Evolutionary conservation across 2,888 invertebrate genomes (phyloP), one percentile per base, ranked within the genome.

Genomic region (Agonopterix subpropinquella): DNA sequence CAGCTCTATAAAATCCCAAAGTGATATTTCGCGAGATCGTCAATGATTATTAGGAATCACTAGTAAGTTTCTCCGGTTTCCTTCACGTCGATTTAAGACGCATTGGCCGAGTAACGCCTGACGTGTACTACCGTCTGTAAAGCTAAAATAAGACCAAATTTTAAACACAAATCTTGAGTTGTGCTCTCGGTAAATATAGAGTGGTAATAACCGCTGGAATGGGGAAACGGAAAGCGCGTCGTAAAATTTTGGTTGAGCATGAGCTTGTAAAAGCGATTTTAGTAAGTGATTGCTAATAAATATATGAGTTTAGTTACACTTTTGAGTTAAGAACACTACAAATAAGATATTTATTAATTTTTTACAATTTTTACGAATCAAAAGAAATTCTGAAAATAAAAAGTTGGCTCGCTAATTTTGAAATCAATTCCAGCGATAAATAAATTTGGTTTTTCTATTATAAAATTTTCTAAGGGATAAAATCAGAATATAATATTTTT

Each of bases 71-170:
- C 61, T 53, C 56, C 57, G 56, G 44, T 59, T 57, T 61, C 65
- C 62, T 54, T 62, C 57, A 67, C 80, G 81, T 83, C 86, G 84
- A 87, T 85, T 68, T 80, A 85, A 87, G 84, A 87, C 82, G 83
- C 88, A 85, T 86, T 78, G 84, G 79, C 67, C 75, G 78, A 76
- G 78, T 76, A 78, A 62, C 67, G 76, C 70, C 81, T 81, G 87
- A 86, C 85, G 88, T 82, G 79, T 78, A 81, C 82, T 77, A 78
- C 74, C 80, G 87, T 75, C 80, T 80, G 86, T 85, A 86, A 86
- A 89, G 88, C 89, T 89, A 89, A 88, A 89, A 89, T 89, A 89
- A 89, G 88, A 89, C 87, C 87, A 81, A 89, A 89, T 86, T 88
- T 88, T 88, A 89, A 85, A 88, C 87, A 89, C 85, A 85, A 86